A percentile compares a stretch with the other conserved stretches of the same genome.
Conservation (phyloP, 2,888 invertebrate genomes). For the Drosophila kanekoi region DNA sequence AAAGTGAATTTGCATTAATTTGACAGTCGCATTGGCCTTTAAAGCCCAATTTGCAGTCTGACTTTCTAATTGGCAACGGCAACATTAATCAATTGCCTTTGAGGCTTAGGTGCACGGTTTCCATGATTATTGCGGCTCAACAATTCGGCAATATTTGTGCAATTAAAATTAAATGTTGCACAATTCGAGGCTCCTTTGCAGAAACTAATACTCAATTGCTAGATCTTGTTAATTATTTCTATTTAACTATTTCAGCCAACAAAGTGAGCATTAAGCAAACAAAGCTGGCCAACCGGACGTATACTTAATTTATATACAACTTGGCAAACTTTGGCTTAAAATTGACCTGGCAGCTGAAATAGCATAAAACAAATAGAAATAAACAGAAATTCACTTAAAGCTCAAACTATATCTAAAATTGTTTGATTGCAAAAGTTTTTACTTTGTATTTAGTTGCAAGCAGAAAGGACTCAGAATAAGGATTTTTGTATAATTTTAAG, state of each 20-base stretch:
- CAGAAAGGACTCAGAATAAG: too few species aligned
- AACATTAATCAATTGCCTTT: slow-evolving; percentile 65
- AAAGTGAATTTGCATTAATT: slow-evolving; percentile 37
- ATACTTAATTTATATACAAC: slow-evolving; percentile 5
- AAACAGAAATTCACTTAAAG: too few species aligned
- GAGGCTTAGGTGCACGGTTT: too few species aligned
- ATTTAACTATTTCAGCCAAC: background rate
- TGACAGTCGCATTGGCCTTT: slow-evolving; percentile 25
- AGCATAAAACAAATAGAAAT: too few species aligned
- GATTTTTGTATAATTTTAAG: background rate
- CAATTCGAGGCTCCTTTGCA: slow-evolving; percentile 20
- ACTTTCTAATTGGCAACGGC: slow-evolving; percentile 45
- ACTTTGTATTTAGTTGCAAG: too few species aligned
- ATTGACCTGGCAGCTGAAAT: too few species aligned
- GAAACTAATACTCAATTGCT: slow-evolving; percentile 4
- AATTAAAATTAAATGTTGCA: slow-evolving; percentile 30
- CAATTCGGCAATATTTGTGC: slow-evolving; percentile 48
- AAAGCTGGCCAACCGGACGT: slow-evolving; percentile 1
- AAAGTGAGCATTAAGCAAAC: background rate
- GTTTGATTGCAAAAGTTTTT: too few species aligned
- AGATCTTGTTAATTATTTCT: background rate
- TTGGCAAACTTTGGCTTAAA: too few species aligned
- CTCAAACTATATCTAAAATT: too few species aligned
- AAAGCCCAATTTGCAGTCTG: slow-evolving; percentile 25
- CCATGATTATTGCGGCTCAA: slow-evolving; percentile 15